phyloP scores from a whole-genome alignment of 2,888 invertebrate genomes.

The Agriotes lineatus region DNA sequence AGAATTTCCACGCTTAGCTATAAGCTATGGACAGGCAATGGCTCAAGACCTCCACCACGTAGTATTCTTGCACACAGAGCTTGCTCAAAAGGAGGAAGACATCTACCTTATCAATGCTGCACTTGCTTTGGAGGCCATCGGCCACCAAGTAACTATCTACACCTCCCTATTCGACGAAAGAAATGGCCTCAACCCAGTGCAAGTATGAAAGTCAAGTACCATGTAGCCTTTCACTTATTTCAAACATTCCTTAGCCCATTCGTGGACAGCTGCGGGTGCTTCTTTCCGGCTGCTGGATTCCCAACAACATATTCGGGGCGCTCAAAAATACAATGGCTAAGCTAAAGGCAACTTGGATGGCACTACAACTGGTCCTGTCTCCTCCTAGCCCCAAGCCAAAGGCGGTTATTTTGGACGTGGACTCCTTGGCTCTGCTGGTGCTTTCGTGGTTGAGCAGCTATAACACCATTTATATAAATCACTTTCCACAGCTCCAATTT shows the following conservation, averaged over 20 bases:
- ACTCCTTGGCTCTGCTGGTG: slow-evolving; percentile 55
- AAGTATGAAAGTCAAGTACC: slow-evolving; percentile 51
- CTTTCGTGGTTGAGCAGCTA: slow-evolving; percentile 55
- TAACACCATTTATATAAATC: slow-evolving; percentile 57
- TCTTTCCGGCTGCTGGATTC: slow-evolving; percentile 58
- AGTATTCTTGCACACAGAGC: slow-evolving; percentile 59
- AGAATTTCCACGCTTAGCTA: too few relatives aligned
- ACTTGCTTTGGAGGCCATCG: slow-evolving; percentile 54
- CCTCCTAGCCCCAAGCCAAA: slow-evolving; percentile 56
- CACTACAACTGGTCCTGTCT: slow-evolving; percentile 53
- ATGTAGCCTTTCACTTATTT: background rate
- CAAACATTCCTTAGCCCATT: slow-evolving; percentile 9
- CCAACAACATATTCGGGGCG: slow-evolving; percentile 53
- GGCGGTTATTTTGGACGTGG: slow-evolving; percentile 57
- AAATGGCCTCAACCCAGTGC: slow-evolving; percentile 55
- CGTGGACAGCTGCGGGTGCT: slow-evolving; percentile 25
- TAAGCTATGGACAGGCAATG: too few relatives aligned
- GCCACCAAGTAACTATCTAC: slow-evolving; percentile 58
- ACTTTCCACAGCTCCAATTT: slow-evolving; percentile 50
- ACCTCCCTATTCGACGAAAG: slow-evolving; percentile 54
- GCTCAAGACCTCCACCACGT: slow-evolving; percentile 45
- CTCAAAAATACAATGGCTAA: slow-evolving; percentile 48
- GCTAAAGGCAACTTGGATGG: slow-evolving; percentile 56
- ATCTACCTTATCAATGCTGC: slow-evolving; percentile 60
- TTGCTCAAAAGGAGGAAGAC: slow-evolving; percentile 56